phyloP scores from a whole-genome alignment of 2,797 vertebrate species.

The Naso thynnoides region DNA sequence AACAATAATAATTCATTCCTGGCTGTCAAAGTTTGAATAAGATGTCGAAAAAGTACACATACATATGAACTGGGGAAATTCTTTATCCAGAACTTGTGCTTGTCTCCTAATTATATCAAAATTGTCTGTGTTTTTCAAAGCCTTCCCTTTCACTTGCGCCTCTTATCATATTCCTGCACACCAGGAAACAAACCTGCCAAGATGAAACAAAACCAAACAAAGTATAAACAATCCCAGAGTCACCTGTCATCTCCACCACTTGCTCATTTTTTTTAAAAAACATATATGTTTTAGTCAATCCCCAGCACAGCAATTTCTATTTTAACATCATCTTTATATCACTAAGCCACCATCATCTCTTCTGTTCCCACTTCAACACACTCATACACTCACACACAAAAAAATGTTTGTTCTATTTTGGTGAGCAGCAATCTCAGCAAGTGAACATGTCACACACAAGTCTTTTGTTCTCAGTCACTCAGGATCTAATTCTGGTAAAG shows the following conservation, averaged over 20 bases:
- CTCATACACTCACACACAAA: background rate
- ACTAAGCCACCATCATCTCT: constrained; percentile 14
- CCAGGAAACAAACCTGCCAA: constrained; percentile 44
- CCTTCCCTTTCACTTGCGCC: constrained; percentile 12
- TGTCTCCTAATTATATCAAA: constrained; percentile 30
- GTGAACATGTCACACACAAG: constrained; percentile 36
- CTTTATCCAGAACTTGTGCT: background rate
- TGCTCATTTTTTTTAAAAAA: constrained; percentile 6
- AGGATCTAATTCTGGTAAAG: constrained; percentile 57
- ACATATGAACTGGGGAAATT: constrained; percentile 1
- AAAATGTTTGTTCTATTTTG: constrained; percentile 46
- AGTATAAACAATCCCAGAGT: constrained; percentile 49
- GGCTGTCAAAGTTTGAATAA: background rate
- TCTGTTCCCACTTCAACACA: constrained; percentile 15
- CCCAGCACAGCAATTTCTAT: constrained; percentile 14
- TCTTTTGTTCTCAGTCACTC: constrained; percentile 44
- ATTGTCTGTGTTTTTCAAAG: constrained; percentile 18
- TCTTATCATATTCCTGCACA: constrained; percentile 26
- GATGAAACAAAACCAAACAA: constrained; percentile 45
- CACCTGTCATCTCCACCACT: constrained; percentile 30
- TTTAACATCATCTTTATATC: constrained; percentile 36
- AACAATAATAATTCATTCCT: background rate
- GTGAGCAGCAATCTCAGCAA: constrained; percentile 32
- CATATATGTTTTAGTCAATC: constrained; percentile 36
- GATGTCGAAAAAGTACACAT: constrained; percentile 3